These are phyloP conservation scores for Sphinx pinastri DNA, from an alignment of 2,888 invertebrate species.

Conservation along the genomic window DNA sequence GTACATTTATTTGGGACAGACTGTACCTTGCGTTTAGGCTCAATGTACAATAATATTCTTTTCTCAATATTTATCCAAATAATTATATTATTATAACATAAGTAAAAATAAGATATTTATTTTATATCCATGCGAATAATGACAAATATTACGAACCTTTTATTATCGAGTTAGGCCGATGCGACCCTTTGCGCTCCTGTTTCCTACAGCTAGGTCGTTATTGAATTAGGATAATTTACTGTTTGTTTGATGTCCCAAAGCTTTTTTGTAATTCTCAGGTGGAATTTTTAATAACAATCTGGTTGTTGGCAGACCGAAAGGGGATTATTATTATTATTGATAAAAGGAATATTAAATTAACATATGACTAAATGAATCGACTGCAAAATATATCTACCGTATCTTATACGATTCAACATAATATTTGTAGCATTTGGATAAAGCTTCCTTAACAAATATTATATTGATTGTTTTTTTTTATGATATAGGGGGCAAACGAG, in stretches of 20 bases:
- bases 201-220: conserved; percentile 47
- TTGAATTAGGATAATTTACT: conserved; percentile 71
- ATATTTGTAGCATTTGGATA: too few species aligned
- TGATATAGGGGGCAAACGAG: too few species aligned
- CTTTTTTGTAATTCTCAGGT: conserved; percentile 43
- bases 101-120: conserved; percentile 33
- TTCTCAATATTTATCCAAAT: neutral
- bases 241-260: conserved; percentile 62
- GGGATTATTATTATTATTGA: neutral
- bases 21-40: too few species aligned
- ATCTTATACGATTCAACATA: too few species aligned
- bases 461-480: too few species aligned
- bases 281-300: conserved; percentile 27
- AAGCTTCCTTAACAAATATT: too few species aligned
- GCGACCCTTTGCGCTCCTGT: conserved; percentile 44
- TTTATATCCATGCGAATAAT: conserved; percentile 51
- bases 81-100: neutral
- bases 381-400: too few species aligned
- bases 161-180: conserved; percentile 65
- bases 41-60: too few species aligned
- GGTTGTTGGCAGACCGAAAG: neutral
- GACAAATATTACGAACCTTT: conserved; percentile 58
- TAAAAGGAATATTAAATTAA: neutral
- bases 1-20: too few species aligned
- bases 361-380: neutral